Evolutionary conservation across 30 jellyfish, hydroid and myxozoan genomes (phyloP).

Genomic region (Mastigias papua): DNA sequence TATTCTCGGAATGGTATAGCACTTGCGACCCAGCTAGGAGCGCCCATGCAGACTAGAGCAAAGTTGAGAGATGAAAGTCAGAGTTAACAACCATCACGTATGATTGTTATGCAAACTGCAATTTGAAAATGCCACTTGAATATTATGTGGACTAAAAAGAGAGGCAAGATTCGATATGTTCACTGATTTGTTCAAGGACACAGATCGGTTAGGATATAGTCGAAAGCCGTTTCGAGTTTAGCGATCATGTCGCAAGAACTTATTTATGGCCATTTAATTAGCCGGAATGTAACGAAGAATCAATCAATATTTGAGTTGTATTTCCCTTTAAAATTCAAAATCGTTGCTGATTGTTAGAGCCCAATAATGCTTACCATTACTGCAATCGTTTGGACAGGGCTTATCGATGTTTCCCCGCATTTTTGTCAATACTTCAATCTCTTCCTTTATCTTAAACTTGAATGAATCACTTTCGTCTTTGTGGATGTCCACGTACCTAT

Average conservation of each 20-base stretch:
- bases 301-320: neutral
- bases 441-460: constrained; percentile 10
- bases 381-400: constrained; percentile 47
- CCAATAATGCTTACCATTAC: constrained; percentile 4
- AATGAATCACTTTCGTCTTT: constrained; percentile 5
- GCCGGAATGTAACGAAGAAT: too few relatives aligned
- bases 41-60: constrained; percentile 80
- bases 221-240: too few relatives aligned
- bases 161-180: too few relatives aligned
- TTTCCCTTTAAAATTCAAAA: neutral
- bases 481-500: constrained; percentile 41
- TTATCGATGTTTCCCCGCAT: neutral
- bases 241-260: too few relatives aligned
- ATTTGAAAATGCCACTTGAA: too few relatives aligned
- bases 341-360: neutral
- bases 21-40: constrained; percentile 75
- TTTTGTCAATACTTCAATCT: constrained; percentile 1
- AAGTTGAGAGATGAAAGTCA: neutral
- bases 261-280: too few relatives aligned
- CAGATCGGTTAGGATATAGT: too few relatives aligned
- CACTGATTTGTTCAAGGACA: too few relatives aligned
- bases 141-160: too few relatives aligned
- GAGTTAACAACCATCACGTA: too few relatives aligned
- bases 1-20: constrained; percentile 57
- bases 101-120: too few relatives aligned